Conservation (phyloP, 2,888 invertebrate genomes). For the Spicauda simplicius region DNA sequence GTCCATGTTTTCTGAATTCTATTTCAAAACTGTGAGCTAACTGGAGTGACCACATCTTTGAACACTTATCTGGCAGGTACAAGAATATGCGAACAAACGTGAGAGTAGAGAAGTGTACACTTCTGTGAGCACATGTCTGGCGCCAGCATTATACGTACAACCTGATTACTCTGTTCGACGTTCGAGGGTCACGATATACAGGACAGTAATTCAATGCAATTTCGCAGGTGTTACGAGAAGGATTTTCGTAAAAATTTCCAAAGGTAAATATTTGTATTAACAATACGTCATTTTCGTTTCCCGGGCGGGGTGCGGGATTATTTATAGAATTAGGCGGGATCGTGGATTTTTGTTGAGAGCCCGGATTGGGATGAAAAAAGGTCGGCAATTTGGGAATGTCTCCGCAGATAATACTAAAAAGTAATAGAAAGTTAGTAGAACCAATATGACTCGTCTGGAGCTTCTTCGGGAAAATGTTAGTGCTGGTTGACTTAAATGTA, state of each 20-base stretch:
- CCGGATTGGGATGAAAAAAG: conserved; percentile 1
- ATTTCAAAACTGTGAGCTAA: no score
- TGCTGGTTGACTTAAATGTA: no score
- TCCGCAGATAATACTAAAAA: background rate
- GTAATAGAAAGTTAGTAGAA: background rate
- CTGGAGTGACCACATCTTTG: no score
- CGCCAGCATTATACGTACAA: background rate
- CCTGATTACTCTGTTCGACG: conserved; percentile 1
- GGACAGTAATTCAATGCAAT: conserved; percentile 29
- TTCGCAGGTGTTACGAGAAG: conserved; percentile 28
- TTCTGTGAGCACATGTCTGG: no score
- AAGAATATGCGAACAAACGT: no score
- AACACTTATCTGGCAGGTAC: no score
- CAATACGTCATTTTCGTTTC: conserved; percentile 28
- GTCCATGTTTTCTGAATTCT: no score
- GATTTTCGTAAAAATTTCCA: conserved; percentile 22
- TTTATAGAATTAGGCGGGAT: conserved; percentile 18
- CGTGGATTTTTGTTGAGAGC: background rate
- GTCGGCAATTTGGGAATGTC: background rate
- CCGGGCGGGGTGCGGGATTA: conserved; percentile 13
- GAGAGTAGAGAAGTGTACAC: no score
- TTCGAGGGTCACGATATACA: conserved; percentile 9
- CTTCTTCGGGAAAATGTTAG: no score
- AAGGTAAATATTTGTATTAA: conserved; percentile 35
- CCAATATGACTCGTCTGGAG: background rate